These are phyloP conservation scores for Hyphantria cunea DNA, from an alignment of 1,140 invertebrate genomes.

Conservation along the genomic window DNA sequence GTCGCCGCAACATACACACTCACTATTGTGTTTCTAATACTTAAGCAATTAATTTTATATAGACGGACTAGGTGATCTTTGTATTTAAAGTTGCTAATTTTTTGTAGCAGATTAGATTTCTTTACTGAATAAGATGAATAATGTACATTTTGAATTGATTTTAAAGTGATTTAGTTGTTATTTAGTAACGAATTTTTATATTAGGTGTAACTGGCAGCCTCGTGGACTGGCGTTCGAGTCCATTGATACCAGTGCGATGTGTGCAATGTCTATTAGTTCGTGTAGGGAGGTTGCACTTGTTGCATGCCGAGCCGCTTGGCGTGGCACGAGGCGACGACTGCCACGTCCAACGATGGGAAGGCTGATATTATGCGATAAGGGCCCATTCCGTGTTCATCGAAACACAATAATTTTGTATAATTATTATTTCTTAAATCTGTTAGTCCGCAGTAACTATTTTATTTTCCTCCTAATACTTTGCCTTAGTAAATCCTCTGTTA, in stretches of 20 bases:
- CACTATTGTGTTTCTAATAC: conserved; percentile 74
- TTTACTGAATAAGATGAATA: conserved; percentile 76
- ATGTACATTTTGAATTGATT: conserved; percentile 80
- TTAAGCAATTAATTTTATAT: conserved; percentile 80
- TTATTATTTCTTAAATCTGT: conserved; percentile 64
- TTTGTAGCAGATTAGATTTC: conserved; percentile 81
- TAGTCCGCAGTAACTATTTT: conserved; percentile 62
- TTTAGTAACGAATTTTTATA: conserved; percentile 78
- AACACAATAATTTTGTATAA: conserved; percentile 63
- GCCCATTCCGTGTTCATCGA: conserved; percentile 72
- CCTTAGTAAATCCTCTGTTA: conserved; percentile 71
- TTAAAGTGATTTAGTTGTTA: conserved; percentile 82
- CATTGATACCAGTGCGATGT: conserved; percentile 74
- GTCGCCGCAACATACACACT: conserved; percentile 45
- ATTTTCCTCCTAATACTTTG: conserved; percentile 70
- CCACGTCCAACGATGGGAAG: conserved; percentile 62
- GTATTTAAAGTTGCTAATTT: conserved; percentile 81
- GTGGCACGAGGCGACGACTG: conserved; percentile 35
- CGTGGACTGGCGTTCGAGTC: conserved; percentile 54
- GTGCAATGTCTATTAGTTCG: conserved; percentile 70
- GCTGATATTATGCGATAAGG: conserved; percentile 60
- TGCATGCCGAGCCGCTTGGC: conserved; percentile 16
- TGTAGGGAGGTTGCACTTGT: background rate
- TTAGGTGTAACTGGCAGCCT: conserved; percentile 74
- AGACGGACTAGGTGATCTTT: conserved; percentile 76